Percentiles rank a stretch among this genome's conserved stretches.
Conservation (phyloP, 1,140 invertebrate species). For the Dendroctonus valens region DNA sequence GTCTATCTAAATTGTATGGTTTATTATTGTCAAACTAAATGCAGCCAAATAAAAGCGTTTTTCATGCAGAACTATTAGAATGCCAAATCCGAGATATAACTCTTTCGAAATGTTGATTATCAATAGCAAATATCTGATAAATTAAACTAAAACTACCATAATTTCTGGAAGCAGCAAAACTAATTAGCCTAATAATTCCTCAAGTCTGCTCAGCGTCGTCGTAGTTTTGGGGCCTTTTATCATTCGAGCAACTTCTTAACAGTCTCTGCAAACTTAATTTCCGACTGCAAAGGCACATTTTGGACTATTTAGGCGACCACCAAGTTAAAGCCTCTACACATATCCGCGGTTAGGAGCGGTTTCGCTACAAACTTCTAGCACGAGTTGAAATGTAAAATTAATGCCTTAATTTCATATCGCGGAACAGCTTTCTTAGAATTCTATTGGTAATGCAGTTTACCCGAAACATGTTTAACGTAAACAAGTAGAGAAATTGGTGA, state of each 20-base stretch:
- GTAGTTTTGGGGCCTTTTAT: conserved; percentile 19
- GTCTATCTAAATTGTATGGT: too few relatives aligned
- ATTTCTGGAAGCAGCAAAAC: conserved; percentile 17
- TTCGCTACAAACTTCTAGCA: conserved; percentile 4
- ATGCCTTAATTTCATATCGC: background rate
- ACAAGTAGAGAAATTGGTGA: too few relatives aligned
- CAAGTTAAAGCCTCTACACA: conserved; percentile 13
- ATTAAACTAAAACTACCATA: background rate
- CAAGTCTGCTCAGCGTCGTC: conserved; percentile 9
- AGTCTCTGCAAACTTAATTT: conserved; percentile 20
- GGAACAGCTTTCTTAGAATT: too few relatives aligned
- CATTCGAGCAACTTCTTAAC: conserved; percentile 18
- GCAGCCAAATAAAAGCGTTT: too few relatives aligned
- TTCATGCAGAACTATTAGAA: too few relatives aligned
- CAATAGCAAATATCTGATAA: too few relatives aligned
- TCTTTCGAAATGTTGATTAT: too few relatives aligned
- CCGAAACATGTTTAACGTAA: background rate
- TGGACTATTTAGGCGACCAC: conserved; percentile 20
- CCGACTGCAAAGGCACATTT: conserved; percentile 22
- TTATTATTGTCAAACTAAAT: too few relatives aligned
- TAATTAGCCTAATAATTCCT: conserved; percentile 24
- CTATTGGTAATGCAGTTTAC: too few relatives aligned
- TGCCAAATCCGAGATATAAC: too few relatives aligned
- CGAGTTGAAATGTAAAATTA: conserved; percentile 9
- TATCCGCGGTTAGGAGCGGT: conserved; percentile 3